These are phyloP conservation scores for Drosophila quinaria DNA, from an alignment of 2,888 invertebrate species.

Conservation along the genomic window DNA sequence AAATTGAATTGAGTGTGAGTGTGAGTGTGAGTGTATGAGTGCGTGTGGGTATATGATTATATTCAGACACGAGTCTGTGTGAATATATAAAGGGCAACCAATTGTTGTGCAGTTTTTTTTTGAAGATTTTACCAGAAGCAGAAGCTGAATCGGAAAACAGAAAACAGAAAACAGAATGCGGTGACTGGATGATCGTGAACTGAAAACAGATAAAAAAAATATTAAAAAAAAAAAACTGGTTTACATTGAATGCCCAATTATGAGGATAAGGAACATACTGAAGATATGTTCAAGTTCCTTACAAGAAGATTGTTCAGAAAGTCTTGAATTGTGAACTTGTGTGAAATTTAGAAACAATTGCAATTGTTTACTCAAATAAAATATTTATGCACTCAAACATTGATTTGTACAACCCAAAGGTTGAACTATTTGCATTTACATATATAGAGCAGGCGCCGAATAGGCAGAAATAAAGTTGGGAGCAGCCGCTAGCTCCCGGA, in stretches of 20 bases:
- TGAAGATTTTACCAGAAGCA: slow-evolving; percentile 39
- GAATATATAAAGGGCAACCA: slow-evolving; percentile 45
- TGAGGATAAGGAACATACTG: background rate
- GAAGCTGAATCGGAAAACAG: slow-evolving; percentile 26
- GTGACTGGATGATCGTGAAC: slow-evolving; percentile 28
- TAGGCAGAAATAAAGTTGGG: too few relatives aligned
- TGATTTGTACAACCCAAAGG: too few relatives aligned
- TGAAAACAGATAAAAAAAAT: slow-evolving; percentile 1
- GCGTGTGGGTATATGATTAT: slow-evolving; percentile 1
- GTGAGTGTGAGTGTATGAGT: background rate
- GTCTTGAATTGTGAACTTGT: too few relatives aligned
- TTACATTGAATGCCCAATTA: slow-evolving; percentile 15
- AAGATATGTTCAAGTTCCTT: background rate
- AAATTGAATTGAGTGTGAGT: background rate
- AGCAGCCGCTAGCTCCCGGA: too few relatives aligned
- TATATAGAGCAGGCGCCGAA: too few relatives aligned
- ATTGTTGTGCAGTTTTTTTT: slow-evolving; percentile 28
- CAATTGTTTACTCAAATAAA: too few relatives aligned
- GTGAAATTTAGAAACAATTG: too few relatives aligned
- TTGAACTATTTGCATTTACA: too few relatives aligned
- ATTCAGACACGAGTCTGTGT: background rate
- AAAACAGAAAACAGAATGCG: slow-evolving; percentile 28
- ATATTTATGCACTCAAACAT: too few relatives aligned
- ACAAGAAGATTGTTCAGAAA: too few relatives aligned
- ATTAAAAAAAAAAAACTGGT: slow-evolving; percentile 32